These are phyloP conservation scores for Megastigmus dorsalis DNA, from an alignment of 2,888 invertebrate species.

Conservation along the genomic window DNA sequence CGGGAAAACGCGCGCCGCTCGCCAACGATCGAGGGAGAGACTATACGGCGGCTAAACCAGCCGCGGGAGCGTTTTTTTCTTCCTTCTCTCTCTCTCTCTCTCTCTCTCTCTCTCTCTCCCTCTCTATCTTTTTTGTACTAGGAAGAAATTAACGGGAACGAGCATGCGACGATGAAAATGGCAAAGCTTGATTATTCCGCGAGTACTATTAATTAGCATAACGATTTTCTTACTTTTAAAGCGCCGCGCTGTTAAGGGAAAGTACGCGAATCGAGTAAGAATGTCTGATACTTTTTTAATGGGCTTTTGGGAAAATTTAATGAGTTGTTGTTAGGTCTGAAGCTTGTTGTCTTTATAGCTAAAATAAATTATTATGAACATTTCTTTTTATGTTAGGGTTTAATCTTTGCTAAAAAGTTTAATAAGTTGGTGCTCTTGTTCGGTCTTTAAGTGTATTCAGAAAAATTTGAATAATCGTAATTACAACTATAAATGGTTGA, in stretches of 20 bases:
- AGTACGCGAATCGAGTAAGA: no score
- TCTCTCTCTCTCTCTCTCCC: no score
- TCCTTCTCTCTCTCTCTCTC: no score
- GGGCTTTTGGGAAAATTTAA: neutral
- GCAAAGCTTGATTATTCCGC: slow-evolving; percentile 13
- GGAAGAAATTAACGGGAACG: slow-evolving; percentile 35
- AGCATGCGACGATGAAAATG: neutral
- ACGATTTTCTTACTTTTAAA: slow-evolving; percentile 28
- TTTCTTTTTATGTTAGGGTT: no score
- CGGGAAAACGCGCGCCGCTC: neutral
- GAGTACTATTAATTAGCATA: slow-evolving; percentile 30
- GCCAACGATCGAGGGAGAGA: neutral
- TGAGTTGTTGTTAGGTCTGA: neutral
- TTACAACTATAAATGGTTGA: no score
- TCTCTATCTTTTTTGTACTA: no score
- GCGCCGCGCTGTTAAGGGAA: neutral
- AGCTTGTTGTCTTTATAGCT: neutral
- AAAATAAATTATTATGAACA: neutral
- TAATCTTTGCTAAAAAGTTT: no score
- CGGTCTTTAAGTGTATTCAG: no score
- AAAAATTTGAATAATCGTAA: no score
- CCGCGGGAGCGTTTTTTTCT: slow-evolving; percentile 21
- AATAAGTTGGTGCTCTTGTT: no score
- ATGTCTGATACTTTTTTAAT: neutral
- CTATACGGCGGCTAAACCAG: no score